These are phyloP conservation scores for Pollimyrus isidori DNA, from an alignment of 2,113 vertebrate species.

Conservation along the genomic window DNA sequence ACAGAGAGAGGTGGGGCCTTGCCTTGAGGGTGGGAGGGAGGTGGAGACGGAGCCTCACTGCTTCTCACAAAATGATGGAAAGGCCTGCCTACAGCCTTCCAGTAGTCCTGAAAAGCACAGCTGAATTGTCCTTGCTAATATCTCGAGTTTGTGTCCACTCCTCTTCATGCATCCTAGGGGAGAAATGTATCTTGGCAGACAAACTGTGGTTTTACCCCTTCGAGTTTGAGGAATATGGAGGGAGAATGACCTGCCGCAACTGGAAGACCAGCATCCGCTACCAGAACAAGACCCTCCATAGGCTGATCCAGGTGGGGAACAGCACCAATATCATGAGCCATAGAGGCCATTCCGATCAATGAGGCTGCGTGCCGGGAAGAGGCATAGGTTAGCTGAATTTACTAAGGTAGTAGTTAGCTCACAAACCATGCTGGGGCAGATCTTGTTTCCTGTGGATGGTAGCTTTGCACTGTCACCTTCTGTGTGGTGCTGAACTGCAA, in stretches of 20 bases:
- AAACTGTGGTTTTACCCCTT: constrained; percentile 41
- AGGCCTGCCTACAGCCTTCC: not conserved
- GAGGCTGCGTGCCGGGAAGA: not conserved
- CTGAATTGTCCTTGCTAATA: not conserved
- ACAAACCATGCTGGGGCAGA: not conserved
- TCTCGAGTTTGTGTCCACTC: not conserved
- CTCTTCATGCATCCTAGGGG: constrained; percentile 34
- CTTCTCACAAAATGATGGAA: not conserved
- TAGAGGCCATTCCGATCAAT: not conserved
- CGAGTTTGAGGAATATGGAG: constrained; percentile 46
- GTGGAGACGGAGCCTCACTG: not conserved
- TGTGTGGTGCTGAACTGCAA: not conserved
- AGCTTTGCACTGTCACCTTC: not conserved
- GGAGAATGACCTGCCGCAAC: constrained; percentile 37
- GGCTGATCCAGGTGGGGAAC: constrained; percentile 46
- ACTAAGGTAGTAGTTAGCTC: not conserved
- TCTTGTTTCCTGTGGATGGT: not conserved
- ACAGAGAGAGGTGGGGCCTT: not conserved
- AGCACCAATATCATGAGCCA: not conserved
- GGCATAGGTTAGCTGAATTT: not conserved
- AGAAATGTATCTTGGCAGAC: constrained; percentile 36
- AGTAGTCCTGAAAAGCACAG: not conserved
- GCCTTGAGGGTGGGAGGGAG: not conserved
- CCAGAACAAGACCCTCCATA: constrained; percentile 23
- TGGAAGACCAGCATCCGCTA: constrained; percentile 56